phyloP scores from a whole-genome alignment of 2,113 vertebrate genomes.

The cattle (Bos taurus) region DNA sequence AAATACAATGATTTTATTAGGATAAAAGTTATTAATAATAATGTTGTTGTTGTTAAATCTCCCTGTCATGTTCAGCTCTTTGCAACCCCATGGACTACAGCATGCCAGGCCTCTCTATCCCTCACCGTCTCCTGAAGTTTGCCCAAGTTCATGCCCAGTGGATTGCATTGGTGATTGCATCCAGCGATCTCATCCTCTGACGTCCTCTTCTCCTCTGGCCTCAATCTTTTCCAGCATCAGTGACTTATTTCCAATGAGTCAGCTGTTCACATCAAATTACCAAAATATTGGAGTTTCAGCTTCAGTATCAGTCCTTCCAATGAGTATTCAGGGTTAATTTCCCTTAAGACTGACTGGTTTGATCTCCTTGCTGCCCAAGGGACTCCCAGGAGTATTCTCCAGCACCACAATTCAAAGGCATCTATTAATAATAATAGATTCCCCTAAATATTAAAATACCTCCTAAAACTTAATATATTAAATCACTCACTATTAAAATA shows the following conservation, averaged over 20 bases:
- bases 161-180: not conserved
- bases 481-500: not conserved
- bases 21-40: not conserved
- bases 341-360: not conserved
- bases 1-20: not conserved
- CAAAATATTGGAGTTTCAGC: not conserved
- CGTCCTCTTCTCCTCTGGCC: accelerated
- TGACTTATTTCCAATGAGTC: not conserved
- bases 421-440: not conserved
- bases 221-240: not conserved
- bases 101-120: not conserved
- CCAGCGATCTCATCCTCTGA: not conserved
- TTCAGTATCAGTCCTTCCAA: not conserved
- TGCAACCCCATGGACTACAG: not conserved
- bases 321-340: not conserved
- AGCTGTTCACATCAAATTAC: not conserved
- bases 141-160: not conserved
- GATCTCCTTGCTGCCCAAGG: not conserved
- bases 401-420: not conserved
- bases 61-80: not conserved
- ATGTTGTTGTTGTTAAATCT: not conserved
- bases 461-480: not conserved
- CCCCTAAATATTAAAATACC: not conserved
- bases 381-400: not conserved
- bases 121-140: not conserved